phyloP scores from a whole-genome alignment of 2,888 invertebrate genomes.

The Aphidoletes aphidimyza region DNA sequence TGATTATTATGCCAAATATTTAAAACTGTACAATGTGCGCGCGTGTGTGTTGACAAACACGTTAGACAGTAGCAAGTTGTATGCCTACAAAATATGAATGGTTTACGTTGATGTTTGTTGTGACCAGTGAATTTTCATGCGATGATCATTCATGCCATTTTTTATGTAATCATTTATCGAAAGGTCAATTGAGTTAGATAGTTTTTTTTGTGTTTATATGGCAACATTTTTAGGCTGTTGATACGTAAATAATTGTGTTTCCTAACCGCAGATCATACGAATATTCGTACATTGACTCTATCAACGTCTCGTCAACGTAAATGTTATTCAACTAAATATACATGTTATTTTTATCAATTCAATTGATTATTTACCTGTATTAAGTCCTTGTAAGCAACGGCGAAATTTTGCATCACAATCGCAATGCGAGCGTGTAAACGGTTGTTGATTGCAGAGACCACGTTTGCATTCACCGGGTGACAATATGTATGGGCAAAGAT shows the following conservation, averaged over 20 bases:
- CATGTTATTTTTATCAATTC: too few species aligned
- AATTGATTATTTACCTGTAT: slow-evolving; percentile 65
- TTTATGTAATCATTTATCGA: slow-evolving; percentile 24
- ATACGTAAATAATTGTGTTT: neutral
- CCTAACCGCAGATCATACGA: neutral
- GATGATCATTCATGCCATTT: neutral
- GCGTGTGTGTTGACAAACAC: too few species aligned
- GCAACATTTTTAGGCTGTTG: neutral
- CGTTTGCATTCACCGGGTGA: slow-evolving; percentile 71
- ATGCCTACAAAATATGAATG: neutral
- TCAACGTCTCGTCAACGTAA: neutral
- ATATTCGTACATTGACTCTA: slow-evolving; percentile 9
- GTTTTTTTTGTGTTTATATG: neutral
- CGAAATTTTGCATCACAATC: slow-evolving; percentile 79
- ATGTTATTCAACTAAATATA: too few species aligned
- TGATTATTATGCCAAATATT: neutral
- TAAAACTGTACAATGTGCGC: too few species aligned
- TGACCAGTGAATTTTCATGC: neutral
- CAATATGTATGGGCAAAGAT: slow-evolving; percentile 74
- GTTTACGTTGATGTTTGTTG: neutral
- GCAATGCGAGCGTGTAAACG: slow-evolving; percentile 78
- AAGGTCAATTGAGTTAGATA: slow-evolving; percentile 9
- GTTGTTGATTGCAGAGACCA: slow-evolving; percentile 76
- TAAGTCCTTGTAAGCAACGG: slow-evolving; percentile 74
- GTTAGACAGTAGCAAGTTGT: neutral